Conservation (phyloP, 1,140 invertebrate species). For the Lucilia cuprina region DNA sequence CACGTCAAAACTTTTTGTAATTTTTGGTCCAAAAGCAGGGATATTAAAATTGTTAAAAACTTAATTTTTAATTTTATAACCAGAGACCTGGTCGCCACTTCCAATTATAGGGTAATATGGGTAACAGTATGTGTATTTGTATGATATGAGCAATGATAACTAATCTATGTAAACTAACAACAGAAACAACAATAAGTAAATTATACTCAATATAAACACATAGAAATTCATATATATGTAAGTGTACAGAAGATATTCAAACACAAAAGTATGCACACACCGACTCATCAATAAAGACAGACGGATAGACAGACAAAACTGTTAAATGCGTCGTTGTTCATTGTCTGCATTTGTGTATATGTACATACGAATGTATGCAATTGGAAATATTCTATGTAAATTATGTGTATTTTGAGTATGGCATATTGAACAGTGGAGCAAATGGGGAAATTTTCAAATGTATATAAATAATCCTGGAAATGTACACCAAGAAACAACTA, state of each 20-base stretch:
- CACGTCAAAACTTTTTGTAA: too few species aligned
- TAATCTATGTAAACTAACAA: constrained; percentile 12
- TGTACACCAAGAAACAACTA: too few species aligned
- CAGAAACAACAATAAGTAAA: constrained; percentile 15
- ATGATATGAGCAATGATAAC: constrained; percentile 11
- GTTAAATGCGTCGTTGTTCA: not conserved
- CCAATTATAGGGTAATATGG: not conserved
- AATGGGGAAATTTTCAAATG: too few species aligned
- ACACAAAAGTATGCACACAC: not conserved
- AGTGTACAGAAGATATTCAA: not conserved
- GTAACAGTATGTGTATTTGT: not conserved
- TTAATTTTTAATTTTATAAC: too few species aligned
- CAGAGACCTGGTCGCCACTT: too few species aligned
- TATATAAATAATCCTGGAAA: too few species aligned
- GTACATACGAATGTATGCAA: not conserved
- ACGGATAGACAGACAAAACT: too few species aligned
- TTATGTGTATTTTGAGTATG: not conserved
- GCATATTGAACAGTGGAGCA: not conserved
- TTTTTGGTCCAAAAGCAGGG: too few species aligned
- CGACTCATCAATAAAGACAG: too few species aligned
- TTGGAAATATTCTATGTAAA: not conserved
- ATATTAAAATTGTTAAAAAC: too few species aligned
- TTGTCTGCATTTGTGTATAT: not conserved
- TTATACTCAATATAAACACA: constrained; percentile 1
- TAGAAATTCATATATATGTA: too few species aligned